phyloP scores from a whole-genome alignment of 30 jellyfish, hydroid and myxozoan species.

The Turritopsis rubra region DNA sequence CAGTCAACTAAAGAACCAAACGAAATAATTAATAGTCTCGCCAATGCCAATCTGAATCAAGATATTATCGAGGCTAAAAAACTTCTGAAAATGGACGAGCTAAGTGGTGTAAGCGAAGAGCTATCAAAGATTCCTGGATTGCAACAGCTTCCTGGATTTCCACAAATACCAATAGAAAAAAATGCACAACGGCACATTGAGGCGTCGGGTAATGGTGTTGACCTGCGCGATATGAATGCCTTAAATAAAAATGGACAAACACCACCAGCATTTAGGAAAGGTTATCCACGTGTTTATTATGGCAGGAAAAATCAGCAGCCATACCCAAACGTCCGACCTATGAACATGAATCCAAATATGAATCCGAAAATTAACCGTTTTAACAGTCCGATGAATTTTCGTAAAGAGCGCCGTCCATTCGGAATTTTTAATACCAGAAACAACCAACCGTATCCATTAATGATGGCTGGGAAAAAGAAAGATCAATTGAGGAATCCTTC shows the following conservation, averaged over 20 bases:
- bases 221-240: neutral
- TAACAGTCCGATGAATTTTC: neutral
- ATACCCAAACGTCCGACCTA: neutral
- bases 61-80: neutral
- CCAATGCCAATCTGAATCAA: neutral
- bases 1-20: neutral
- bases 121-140: neutral
- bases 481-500: neutral
- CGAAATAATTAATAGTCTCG: neutral
- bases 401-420: neutral
- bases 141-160: neutral
- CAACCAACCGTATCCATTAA: neutral
- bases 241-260: neutral
- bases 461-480: neutral
- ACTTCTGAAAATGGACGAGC: neutral
- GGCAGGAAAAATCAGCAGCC: neutral
- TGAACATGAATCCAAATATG: neutral
- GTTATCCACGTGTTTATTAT: neutral
- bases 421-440: neutral
- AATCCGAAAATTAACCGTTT: neutral
- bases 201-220: neutral
- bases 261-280: neutral
- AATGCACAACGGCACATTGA: slow-evolving; percentile 6
- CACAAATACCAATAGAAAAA: neutral
- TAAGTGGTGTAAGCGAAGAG: neutral